Conservation (phyloP, 2,113 vertebrate species). For the Formicarius rufipectus region DNA sequence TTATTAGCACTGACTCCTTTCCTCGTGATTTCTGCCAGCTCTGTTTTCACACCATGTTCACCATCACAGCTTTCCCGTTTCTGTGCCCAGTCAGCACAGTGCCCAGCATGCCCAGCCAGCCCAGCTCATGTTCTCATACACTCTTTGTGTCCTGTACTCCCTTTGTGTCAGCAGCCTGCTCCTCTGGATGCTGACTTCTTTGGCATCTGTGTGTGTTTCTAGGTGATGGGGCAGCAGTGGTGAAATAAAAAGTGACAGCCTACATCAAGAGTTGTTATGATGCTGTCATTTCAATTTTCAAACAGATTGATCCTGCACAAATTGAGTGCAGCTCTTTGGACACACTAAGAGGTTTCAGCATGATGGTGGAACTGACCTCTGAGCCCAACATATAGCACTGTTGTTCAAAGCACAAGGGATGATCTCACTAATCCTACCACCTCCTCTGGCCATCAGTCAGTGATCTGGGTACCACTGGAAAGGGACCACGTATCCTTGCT, state of each 20-base stretch:
- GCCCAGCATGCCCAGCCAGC: not conserved
- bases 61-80: not conserved
- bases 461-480: not conserved
- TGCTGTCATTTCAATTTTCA: not conserved
- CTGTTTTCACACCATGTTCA: not conserved
- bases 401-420: not conserved
- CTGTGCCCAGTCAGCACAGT: not conserved
- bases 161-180: not conserved
- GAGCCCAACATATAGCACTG: not conserved
- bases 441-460: not conserved
- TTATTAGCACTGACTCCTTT: not conserved
- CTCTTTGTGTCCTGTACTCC: accelerated
- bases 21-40: not conserved
- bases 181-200: not conserved
- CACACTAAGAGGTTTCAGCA: not conserved
- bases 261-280: not conserved
- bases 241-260: conserved; percentile 40
- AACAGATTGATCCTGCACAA: not conserved
- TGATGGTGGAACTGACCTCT: not conserved
- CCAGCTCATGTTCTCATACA: not conserved
- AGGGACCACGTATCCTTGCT: not conserved
- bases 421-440: not conserved
- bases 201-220: not conserved
- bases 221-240: not conserved
- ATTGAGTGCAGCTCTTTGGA: not conserved